Base-by-base conservation (phyloP, 1,140 invertebrate genomes). In the Cyclina sinensis region DNA sequence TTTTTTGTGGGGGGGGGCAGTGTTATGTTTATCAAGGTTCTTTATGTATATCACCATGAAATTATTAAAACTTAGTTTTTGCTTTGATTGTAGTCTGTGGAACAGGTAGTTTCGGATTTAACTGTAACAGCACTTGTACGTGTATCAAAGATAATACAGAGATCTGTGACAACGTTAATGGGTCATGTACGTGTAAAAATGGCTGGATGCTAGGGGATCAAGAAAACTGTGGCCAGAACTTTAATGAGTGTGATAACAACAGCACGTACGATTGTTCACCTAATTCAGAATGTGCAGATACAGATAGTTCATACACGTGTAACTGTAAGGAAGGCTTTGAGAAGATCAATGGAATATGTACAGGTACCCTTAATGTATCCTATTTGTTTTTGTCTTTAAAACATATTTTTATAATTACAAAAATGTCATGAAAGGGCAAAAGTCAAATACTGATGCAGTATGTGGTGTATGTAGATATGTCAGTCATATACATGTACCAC, bases 121-220 rank as follows among this genome's bases (percentile, higher is more conserved):
- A 85, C 14, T 85, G 82, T 57, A 51, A 70, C 68, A 73, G 12
- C 24, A 73, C 65, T 18, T 85, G 82, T 32, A 32, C 39, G 14
- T 85, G 82, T 48, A 74, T n/a, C 12, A 16, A 16, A 18, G 54
- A 14, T 4, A 74, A 51, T 32, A 85, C 65, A n/a, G 1, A 51
- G 12, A 12, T 0, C 0, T 85, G 82, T 74, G 46, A 85, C 48
- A 27, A 24, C 0, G 27, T 37, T 9, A 65, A 30, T 16, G 82
- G 82, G 74, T 18, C 39, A 11, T 85, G 82, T 74, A 74, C 51
- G 11, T 85, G 82, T 57, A 74, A 74, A 48, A 35, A 43, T 39
- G 57, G 59, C 7, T 83, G 54, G 37, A 0, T 35, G 21, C 57
- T 57, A n/a, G 30, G 12, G 0, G 14, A 4, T 7, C 43, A 43